A percentile compares a stretch with the other conserved stretches of the same genome.
These are phyloP conservation scores for Mastacembelus armatus DNA, from an alignment of 2,797 vertebrate genomes.

Conservation along the genomic window DNA sequence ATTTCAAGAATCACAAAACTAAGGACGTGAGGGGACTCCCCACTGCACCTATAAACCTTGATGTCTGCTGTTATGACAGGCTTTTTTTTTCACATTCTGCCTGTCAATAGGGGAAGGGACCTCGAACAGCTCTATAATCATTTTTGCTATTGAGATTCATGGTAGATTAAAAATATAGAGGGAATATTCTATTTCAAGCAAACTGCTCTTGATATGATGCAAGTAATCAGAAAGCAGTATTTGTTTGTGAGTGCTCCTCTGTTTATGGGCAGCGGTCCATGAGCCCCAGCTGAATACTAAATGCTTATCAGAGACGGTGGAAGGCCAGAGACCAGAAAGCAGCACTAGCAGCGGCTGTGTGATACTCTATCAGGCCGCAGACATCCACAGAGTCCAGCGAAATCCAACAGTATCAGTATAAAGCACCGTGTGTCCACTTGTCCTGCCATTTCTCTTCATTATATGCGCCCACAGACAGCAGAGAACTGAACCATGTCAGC, in stretches of 20 bases:
- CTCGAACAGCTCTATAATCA: slow-evolving; percentile 3
- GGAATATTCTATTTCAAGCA: slow-evolving; percentile 26
- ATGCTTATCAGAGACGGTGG: slow-evolving; percentile 45
- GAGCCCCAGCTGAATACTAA: slow-evolving; percentile 66
- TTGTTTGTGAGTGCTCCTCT: slow-evolving; percentile 40
- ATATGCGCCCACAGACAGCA: slow-evolving; percentile 32
- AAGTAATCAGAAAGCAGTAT: slow-evolving; percentile 35
- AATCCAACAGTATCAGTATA: slow-evolving; percentile 26
- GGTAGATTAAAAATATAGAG: slow-evolving; percentile 16
- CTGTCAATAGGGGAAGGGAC: slow-evolving; percentile 3
- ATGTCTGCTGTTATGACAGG: slow-evolving; percentile 2
- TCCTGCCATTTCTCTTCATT: slow-evolving; percentile 53
- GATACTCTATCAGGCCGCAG: slow-evolving; percentile 36
- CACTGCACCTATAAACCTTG: slow-evolving; percentile 9
- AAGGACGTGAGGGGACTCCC: slow-evolving; percentile 29
- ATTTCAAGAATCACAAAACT: slow-evolving; percentile 31
- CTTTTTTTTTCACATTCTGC: slow-evolving; percentile 17
- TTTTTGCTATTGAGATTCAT: slow-evolving; percentile 11
- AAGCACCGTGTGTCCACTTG: slow-evolving; percentile 13
- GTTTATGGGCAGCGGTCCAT: slow-evolving; percentile 48
- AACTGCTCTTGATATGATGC: slow-evolving; percentile 18
- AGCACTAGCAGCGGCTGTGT: slow-evolving; percentile 60
- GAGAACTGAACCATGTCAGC: slow-evolving; percentile 48
- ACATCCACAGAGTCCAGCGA: slow-evolving; percentile 43
- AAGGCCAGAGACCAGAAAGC: slow-evolving; percentile 58